These are phyloP conservation scores for Caenorhabditis afra DNA, from an alignment of 2,888 invertebrate genomes.

Conservation along the genomic window DNA sequence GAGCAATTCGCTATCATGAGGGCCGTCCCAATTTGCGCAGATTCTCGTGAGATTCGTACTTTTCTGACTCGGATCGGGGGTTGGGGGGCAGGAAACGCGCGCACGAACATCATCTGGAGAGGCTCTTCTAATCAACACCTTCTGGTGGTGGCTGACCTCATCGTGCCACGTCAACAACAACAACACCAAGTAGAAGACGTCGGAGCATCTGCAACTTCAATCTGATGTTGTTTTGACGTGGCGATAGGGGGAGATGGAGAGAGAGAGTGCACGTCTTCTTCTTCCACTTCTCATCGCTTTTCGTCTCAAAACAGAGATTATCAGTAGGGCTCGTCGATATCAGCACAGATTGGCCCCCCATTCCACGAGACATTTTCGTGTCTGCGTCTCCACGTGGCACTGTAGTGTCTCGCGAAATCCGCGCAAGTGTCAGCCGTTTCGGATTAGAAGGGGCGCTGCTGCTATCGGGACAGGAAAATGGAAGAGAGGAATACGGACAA, in stretches of 20 bases:
- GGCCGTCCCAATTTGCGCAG: not conserved
- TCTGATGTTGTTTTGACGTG: conserved; percentile 9
- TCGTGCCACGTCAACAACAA: conserved; percentile 27
- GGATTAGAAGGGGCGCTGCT: conserved; percentile 13
- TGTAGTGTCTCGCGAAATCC: conserved; percentile 16
- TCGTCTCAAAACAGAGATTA: conserved; percentile 26
- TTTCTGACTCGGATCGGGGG: conserved; percentile 9
- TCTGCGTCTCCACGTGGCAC: conserved; percentile 29
- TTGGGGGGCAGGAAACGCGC: conserved; percentile 8
- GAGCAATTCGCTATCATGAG: no score
- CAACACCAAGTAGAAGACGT: conserved; percentile 14
- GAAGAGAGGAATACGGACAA: not conserved
- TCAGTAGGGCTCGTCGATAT: conserved; percentile 11
- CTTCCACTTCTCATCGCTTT: no score
- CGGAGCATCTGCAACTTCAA: no score
- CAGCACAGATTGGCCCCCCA: not conserved
- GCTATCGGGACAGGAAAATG: not conserved
- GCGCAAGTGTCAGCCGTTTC: conserved; percentile 24
- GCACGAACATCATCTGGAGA: conserved; percentile 34
- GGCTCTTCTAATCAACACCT: conserved; percentile 6
- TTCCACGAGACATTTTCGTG: conserved; percentile 32
- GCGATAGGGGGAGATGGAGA: conserved; percentile 2
- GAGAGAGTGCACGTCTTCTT: conserved; percentile 18
- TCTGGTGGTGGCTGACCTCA: conserved; percentile 21
- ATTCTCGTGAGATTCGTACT: not conserved